Percentiles rank a stretch among this genome's conserved stretches.
Conservation (phyloP, 2,113 vertebrate genomes). For the Mormyrus iriodes region DNA sequence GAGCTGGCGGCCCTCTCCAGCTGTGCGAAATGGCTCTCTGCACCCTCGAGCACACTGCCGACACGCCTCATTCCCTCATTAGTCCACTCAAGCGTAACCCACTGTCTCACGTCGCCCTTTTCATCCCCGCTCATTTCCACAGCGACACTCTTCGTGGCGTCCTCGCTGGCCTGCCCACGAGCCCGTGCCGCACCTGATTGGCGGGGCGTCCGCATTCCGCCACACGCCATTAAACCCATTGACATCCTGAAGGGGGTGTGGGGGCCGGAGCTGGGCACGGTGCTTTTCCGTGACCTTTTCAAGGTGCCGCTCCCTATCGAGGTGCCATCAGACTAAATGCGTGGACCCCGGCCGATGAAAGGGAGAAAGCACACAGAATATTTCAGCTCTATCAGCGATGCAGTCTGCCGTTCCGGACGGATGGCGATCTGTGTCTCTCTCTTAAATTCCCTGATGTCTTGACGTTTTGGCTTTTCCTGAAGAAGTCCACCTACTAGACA, state of each 20-base stretch:
- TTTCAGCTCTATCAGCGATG: not conserved
- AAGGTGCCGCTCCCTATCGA: not conserved
- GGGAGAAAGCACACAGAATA: not conserved
- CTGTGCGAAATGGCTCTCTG: not conserved
- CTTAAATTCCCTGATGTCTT: not conserved
- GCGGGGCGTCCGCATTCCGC: constrained; percentile 9
- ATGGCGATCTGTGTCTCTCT: not conserved
- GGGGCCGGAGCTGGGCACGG: not conserved
- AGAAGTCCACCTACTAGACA: not conserved
- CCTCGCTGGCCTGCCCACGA: not conserved
- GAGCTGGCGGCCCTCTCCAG: not conserved
- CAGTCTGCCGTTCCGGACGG: not conserved
- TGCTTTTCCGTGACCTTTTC: constrained; percentile 7
- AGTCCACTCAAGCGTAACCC: not conserved
- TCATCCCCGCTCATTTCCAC: constrained; percentile 14
- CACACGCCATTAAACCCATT: constrained; percentile 25
- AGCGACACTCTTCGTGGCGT: not conserved
- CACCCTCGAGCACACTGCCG: not conserved
- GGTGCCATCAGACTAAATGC: not conserved
- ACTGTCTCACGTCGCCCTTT: constrained; percentile 2
- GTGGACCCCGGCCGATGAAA: not conserved
- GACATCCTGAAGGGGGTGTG: not conserved
- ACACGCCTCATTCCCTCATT: not conserved
- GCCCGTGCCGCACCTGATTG: not conserved
- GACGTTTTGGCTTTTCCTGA: not conserved